Evolutionary conservation across 2,113 vertebrate genomes (phyloP).

Genomic region (Poicephalus meyeri): DNA sequence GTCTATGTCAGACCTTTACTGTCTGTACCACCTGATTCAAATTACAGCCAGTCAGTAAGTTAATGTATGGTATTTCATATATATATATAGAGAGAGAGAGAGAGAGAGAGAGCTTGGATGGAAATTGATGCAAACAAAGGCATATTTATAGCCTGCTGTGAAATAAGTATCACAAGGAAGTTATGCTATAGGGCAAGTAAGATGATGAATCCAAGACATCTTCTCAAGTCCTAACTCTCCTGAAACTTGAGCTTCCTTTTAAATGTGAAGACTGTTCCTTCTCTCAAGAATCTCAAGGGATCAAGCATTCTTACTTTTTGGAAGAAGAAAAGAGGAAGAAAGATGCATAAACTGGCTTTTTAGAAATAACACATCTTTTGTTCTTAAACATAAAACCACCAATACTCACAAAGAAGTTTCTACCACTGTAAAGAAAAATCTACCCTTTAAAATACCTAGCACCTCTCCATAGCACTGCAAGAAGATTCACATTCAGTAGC

Average conservation of each 20-base stretch:
- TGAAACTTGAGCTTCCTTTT: neutral
- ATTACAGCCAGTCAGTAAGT: neutral
- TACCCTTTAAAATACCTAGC: neutral
- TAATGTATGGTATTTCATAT: neutral
- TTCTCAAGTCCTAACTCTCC: neutral
- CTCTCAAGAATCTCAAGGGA: neutral
- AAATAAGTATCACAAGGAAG: neutral
- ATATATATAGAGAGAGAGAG: too few relatives aligned
- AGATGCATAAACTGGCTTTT: neutral
- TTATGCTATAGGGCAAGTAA: neutral
- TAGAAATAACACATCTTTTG: neutral
- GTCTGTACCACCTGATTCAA: neutral
- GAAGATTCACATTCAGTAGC: neutral
- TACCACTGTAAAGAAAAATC: neutral
- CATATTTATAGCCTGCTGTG: neutral
- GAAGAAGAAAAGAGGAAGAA: neutral
- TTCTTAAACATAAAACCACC: neutral
- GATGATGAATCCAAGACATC: neutral
- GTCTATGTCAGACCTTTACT: neutral
- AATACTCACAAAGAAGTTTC: neutral
- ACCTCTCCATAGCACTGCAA: neutral
- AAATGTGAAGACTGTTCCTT: neutral
- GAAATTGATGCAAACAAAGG: neutral
- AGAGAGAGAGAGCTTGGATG: neutral
- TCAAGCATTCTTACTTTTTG: neutral